These are phyloP conservation scores for Carcina quercana DNA, from an alignment of 2,888 invertebrate species.

Conservation along the genomic window DNA sequence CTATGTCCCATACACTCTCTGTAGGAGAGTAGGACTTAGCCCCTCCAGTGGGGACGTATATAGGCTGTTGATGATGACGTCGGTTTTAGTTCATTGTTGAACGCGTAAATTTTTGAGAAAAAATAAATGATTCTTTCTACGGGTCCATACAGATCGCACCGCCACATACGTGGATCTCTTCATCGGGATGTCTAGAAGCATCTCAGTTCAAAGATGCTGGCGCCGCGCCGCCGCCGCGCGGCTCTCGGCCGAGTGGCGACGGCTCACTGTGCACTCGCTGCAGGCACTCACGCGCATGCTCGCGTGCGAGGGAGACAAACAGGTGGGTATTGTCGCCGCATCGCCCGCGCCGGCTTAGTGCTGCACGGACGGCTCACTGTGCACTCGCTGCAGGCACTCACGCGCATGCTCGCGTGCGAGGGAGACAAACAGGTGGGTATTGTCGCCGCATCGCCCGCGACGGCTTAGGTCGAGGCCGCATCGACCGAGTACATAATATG, in stretches of 20 bases:
- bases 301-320: conserved; percentile 30
- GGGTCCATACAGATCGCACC: conserved; percentile 39
- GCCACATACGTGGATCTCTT: conserved; percentile 39
- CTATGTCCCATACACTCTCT: too few relatives aligned
- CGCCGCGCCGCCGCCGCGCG: conserved; percentile 37
- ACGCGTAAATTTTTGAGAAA: not conserved
- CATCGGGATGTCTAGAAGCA: conserved; percentile 32
- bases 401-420: conserved; percentile 28
- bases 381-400: conserved; percentile 29
- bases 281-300: conserved; percentile 31
- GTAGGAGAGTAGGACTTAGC: too few relatives aligned
- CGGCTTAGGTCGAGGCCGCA: too few relatives aligned
- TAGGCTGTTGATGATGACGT: too few relatives aligned
- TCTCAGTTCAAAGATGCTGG: conserved; percentile 22
- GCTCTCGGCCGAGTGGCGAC: conserved; percentile 30
- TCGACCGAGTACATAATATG: too few relatives aligned
- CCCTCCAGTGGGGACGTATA: too few relatives aligned
- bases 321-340: conserved; percentile 27
- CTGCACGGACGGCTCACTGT: conserved; percentile 21
- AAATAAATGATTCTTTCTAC: not conserved
- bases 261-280: conserved; percentile 24
- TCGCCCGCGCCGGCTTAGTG: too few relatives aligned
- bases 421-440: conserved; percentile 33
- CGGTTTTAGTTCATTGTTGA: too few relatives aligned
- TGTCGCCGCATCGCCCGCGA: too few relatives aligned